Evolutionary conservation across 2,113 vertebrate species (phyloP).

Genomic region (Mesocricetus auratus): DNA sequence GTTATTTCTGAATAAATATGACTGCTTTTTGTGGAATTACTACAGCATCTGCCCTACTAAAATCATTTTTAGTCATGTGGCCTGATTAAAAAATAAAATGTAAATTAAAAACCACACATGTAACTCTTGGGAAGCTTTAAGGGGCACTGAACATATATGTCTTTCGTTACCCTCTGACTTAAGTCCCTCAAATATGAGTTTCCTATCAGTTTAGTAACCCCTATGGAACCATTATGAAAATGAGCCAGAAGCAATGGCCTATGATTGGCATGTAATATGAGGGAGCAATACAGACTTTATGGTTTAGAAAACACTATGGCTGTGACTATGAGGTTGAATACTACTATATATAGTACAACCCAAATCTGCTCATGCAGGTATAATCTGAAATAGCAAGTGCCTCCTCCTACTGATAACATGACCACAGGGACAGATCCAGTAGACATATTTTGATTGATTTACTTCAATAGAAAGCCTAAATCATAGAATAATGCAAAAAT

Average conservation of each 20-base stretch:
- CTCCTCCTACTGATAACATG: background rate
- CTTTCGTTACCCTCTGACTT: background rate
- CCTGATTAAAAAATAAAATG: conserved; percentile 4
- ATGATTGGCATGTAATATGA: background rate
- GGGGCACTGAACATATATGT: background rate
- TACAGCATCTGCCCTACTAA: background rate
- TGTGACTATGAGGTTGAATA: background rate
- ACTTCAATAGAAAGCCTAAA: conserved; percentile 6
- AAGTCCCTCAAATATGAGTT: background rate
- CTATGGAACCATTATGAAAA: background rate
- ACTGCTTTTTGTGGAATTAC: background rate
- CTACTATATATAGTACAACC: background rate
- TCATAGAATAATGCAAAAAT: conserved; percentile 51
- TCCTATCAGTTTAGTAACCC: background rate
- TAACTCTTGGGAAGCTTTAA: background rate
- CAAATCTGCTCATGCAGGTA: background rate
- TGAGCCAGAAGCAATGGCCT: background rate
- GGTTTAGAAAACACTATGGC: background rate
- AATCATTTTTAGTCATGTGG: background rate
- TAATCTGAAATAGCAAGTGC: background rate
- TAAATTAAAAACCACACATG: background rate
- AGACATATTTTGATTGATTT: conserved; percentile 31
- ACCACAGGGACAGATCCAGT: background rate
- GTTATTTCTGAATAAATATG: background rate
- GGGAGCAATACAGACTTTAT: background rate